Evolutionary conservation across 2,113 vertebrate species (phyloP).

Genomic region (Gadus macrocephalus): DNA sequence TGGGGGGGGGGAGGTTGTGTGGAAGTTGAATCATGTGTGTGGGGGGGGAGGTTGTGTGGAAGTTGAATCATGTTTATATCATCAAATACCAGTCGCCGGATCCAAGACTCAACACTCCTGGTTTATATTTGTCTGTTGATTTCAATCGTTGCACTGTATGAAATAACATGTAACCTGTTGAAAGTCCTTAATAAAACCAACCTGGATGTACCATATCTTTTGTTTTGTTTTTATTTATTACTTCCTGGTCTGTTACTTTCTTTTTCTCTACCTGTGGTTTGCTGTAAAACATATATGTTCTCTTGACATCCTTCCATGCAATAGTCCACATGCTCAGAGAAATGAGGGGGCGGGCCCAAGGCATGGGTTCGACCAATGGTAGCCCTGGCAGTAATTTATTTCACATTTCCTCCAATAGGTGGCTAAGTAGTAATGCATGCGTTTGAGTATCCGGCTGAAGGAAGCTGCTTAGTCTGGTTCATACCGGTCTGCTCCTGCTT

Average conservation of each 20-base stretch:
- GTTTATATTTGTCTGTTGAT: no score
- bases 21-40: no score
- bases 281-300: conserved; percentile 1
- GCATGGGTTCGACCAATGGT: conserved; percentile 34
- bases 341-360: conserved; percentile 46
- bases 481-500: conserved; percentile 92
- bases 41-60: conserved; percentile 42
- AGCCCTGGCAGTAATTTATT: not conserved
- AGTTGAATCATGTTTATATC: no score
- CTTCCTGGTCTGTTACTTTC: conserved; percentile 6
- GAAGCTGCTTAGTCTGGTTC: conserved; percentile 90
- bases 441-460: conserved; percentile 74
- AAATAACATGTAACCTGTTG: conserved; percentile 1
- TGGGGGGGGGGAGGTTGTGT: no score
- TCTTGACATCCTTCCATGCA: conserved; percentile 18
- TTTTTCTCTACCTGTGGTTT: conserved; percentile 40
- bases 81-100: no score
- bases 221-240: conserved; percentile 4
- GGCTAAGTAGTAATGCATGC: conserved; percentile 50
- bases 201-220: not conserved
- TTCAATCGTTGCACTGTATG: no score
- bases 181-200: not conserved
- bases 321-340: conserved; percentile 52
- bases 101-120: no score
- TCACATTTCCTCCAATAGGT: conserved; percentile 46